Evolutionary conservation across 2,797 vertebrate species (phyloP), one percentile per base, ranked within the genome.

Genomic region (Phoeniculus purpureus): DNA sequence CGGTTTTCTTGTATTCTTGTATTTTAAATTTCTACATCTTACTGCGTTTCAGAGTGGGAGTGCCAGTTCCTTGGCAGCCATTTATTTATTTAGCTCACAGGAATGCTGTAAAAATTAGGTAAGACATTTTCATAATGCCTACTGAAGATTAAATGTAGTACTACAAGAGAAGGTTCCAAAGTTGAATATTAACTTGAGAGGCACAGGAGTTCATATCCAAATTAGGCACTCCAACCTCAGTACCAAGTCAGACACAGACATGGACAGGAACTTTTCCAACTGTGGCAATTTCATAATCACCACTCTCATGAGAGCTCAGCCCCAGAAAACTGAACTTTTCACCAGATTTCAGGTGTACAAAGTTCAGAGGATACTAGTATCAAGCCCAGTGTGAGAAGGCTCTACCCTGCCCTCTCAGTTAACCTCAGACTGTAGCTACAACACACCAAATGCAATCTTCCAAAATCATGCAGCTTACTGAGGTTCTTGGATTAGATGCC

Each of bases 151-250:
- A 75, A 91, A 90, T 51, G 26, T 51, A 40, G 64, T 62, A 58
- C 47, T 80, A 89, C 40, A 7, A 66, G 56, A 51, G 60, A 78
- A 14, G 7, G 27, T 15, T 68, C 48, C 37, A 94, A 85, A 88
- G 81, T 27, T 89, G 88, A 93, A 75, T 62, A 86, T 93, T 55
- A 80, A 72, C 86, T 58, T 60, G 17, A 68, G 54, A 73, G 58
- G 79, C 65, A 73, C 0, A 3, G 15, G 27, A 82, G 31, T 19
- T 85, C 45, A 47, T 26, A 73, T 10, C 40, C 34, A 59, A 85
- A 83, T 62, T 29, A 75, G 10, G 10, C 13, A 47, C 68, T 77
- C 43, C 5, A 5, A 32, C 31, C 67, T 70, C 50, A 47, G 50
- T 66, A 89, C 40, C n/a, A 87, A n/a, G n/a, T 50, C 4, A 0